phyloP scores from a whole-genome alignment of 92 coral and sea anemone genomes.

The Zoanthus sociatus region DNA sequence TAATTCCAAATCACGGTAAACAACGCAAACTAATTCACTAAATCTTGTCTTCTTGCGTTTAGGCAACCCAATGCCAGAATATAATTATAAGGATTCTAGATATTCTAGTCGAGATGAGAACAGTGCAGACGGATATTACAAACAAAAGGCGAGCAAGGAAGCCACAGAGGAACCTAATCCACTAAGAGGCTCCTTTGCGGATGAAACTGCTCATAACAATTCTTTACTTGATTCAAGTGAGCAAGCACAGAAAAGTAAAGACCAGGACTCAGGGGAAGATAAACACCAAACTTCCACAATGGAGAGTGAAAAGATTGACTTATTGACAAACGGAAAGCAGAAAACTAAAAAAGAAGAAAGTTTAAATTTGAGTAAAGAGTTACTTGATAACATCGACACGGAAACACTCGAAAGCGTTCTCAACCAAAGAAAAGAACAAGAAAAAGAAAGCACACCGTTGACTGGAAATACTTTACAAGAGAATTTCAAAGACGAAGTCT shows the following conservation, averaged over 20 bases:
- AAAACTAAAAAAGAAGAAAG: background rate
- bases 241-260: background rate
- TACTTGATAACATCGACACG: constrained; percentile 37
- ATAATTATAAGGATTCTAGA: constrained; percentile 63
- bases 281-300: background rate
- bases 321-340: background rate
- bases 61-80: constrained; percentile 83
- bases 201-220: background rate
- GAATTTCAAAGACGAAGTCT: constrained; percentile 27
- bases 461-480: constrained; percentile 18
- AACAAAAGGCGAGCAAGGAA: constrained; percentile 18
- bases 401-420: constrained; percentile 30
- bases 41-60: too few species aligned
- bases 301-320: background rate
- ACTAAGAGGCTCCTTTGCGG: constrained; percentile 24
- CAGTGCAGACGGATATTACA: constrained; percentile 28
- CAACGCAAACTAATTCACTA: too few species aligned
- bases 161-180: constrained; percentile 7
- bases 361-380: constrained; percentile 18
- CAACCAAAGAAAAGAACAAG: constrained; percentile 30
- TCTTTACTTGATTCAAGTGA: background rate
- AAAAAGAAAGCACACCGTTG: background rate
- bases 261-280: background rate
- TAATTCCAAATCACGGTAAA: too few species aligned
- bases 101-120: constrained; percentile 41